phyloP scores from a whole-genome alignment of 92 coral and sea anemone genomes.

The Bergia sp. region DNA sequence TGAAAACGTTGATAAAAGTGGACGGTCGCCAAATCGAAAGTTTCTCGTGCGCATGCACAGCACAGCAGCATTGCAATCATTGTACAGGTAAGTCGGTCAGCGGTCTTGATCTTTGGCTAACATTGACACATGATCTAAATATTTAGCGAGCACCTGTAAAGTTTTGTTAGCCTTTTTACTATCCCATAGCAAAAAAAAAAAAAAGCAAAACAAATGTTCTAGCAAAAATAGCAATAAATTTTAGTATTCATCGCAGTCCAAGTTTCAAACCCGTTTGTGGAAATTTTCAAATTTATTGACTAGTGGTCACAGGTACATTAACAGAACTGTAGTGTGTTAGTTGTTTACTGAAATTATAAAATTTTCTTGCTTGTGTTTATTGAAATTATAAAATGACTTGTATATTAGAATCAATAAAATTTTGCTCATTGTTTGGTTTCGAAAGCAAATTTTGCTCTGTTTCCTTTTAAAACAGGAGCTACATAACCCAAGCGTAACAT shows the following conservation, averaged over 20 bases:
- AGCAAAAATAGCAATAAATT: neutral
- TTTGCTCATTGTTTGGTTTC: too few relatives aligned
- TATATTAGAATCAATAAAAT: too few relatives aligned
- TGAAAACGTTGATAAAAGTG: neutral
- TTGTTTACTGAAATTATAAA: neutral
- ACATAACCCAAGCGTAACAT: neutral
- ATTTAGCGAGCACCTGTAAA: neutral
- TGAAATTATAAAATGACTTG: neutral
- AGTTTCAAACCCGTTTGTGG: neutral
- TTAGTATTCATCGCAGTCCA: neutral
- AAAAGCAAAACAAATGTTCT: neutral
- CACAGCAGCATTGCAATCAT: too few relatives aligned
- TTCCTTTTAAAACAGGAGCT: neutral
- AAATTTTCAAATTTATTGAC: neutral
- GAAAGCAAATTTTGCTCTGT: too few relatives aligned
- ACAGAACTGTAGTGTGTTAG: neutral
- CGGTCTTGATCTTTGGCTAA: neutral
- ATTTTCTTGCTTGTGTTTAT: too few relatives aligned
- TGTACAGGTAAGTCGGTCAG: neutral
- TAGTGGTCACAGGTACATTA: neutral
- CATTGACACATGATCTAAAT: neutral
- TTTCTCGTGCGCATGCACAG: too few relatives aligned
- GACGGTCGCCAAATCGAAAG: neutral
- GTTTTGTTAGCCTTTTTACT: neutral
- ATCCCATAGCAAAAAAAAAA: too few relatives aligned